A percentile compares a stretch with the other conserved stretches of the same genome.
phyloP scores from a whole-genome alignment of 2,113 vertebrate species.

The Thermophis baileyi region DNA sequence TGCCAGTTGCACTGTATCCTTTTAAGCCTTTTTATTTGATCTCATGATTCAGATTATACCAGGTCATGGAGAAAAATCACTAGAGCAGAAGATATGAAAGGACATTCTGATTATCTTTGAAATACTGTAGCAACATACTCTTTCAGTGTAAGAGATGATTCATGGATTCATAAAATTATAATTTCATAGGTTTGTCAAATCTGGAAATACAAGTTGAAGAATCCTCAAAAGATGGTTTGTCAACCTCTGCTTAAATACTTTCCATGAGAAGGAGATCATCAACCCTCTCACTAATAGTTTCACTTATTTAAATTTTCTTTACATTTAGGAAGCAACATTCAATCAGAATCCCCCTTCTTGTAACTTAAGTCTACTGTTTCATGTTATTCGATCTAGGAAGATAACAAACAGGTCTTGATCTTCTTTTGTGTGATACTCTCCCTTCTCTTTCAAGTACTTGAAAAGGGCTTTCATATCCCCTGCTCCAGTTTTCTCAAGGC shows the following conservation, averaged over 20 bases:
- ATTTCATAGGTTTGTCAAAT: not conserved
- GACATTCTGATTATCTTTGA: not conserved
- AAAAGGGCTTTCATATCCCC: not conserved
- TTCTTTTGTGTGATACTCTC: not conserved
- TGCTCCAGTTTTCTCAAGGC: not conserved
- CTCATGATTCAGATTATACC: not conserved
- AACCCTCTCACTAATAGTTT: not conserved
- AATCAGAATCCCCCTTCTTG: not conserved
- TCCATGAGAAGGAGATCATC: not conserved
- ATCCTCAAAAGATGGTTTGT: not conserved
- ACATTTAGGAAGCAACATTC: not conserved
- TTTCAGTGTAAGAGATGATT: not conserved
- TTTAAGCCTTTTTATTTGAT: not conserved
- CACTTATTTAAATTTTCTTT: not conserved
- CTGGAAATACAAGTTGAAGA: not conserved
- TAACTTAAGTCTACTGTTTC: not conserved
- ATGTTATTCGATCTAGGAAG: not conserved
- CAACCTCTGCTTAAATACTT: not conserved
- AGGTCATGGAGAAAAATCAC: not conserved
- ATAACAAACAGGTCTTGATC: not conserved
- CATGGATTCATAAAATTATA: not conserved
- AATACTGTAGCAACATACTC: not conserved
- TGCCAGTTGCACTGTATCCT: not conserved
- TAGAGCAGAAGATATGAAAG: not conserved
- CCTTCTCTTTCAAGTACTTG: not conserved